Evolutionary conservation across 2,888 invertebrate species (phyloP).

Genomic region (Ommatoiulus sabulosus): DNA sequence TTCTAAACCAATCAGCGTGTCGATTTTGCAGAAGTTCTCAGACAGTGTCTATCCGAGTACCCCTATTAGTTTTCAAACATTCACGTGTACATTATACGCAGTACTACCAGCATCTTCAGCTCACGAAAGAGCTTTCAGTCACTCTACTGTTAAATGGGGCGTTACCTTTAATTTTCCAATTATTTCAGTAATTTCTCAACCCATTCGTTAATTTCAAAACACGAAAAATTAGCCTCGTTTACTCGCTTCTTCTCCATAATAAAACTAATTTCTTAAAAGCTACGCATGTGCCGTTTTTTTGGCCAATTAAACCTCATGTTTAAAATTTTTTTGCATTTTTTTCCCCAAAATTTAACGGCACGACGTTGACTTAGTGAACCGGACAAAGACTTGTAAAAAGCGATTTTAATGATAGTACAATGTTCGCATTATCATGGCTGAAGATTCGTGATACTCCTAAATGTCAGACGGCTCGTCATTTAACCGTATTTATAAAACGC

Average conservation of each 20-base stretch:
- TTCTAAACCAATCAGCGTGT: too few species aligned
- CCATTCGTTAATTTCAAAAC: background rate
- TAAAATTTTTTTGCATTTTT: background rate
- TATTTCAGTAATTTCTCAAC: background rate
- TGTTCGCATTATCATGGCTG: constrained; percentile 41
- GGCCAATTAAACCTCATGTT: constrained; percentile 12
- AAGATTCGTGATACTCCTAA: constrained; percentile 14
- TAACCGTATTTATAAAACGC: constrained; percentile 47
- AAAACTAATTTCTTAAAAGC: constrained; percentile 5
- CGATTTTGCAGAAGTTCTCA: too few species aligned
- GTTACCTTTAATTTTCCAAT: too few species aligned
- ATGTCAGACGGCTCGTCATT: constrained; percentile 34
- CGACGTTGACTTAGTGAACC: constrained; percentile 45
- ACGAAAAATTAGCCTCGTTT: background rate
- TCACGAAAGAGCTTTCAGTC: too few species aligned
- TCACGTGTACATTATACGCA: too few species aligned
- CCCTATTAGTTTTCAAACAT: too few species aligned
- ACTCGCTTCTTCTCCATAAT: background rate
- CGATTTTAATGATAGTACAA: constrained; percentile 48
- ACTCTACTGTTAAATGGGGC: too few species aligned
- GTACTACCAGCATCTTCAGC: too few species aligned
- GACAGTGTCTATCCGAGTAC: too few species aligned
- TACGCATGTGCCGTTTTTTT: constrained; percentile 10
- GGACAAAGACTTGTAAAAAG: constrained; percentile 45
- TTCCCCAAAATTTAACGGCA: constrained; percentile 16